Percentiles rank a stretch among this genome's conserved stretches.
phyloP scores from a whole-genome alignment of 2,888 invertebrate genomes.

The Stenolophus ochropezus region DNA sequence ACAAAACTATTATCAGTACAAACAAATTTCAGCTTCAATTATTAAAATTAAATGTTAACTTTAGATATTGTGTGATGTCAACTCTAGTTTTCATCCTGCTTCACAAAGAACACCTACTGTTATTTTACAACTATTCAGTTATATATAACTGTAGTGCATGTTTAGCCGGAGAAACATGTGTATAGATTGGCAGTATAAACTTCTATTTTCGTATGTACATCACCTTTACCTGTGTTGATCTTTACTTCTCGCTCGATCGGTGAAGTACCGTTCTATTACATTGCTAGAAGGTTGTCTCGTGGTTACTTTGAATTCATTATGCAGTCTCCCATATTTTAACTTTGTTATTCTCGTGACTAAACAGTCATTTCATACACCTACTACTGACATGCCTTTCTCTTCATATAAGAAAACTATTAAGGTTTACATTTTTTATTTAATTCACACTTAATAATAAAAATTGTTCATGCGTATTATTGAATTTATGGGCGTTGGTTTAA shows the following conservation, averaged over 20 bases:
- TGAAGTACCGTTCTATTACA: slow-evolving; percentile 6
- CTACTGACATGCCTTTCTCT: neutral
- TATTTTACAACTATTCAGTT: neutral
- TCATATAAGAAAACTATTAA: neutral
- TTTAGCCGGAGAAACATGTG: neutral
- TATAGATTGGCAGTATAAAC: neutral
- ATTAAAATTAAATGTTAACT: no score
- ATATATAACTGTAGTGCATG: neutral
- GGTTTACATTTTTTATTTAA: neutral
- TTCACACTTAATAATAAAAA: no score
- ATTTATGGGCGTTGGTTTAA: no score
- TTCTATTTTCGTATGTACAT: neutral
- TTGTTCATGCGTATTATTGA: no score
- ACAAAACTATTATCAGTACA: no score
- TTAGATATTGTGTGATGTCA: no score
- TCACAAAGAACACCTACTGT: neutral
- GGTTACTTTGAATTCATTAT: slow-evolving; percentile 38
- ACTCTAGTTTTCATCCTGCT: neutral
- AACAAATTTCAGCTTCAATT: no score
- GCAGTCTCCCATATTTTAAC: slow-evolving; percentile 25
- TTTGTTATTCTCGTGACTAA: neutral
- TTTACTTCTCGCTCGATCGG: neutral
- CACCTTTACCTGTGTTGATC: slow-evolving; percentile 29
- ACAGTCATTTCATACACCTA: neutral
- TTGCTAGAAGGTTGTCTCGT: slow-evolving; percentile 34